Evolutionary conservation across 2,113 vertebrate genomes (phyloP).

Genomic region (Sardina pilchardus): DNA sequence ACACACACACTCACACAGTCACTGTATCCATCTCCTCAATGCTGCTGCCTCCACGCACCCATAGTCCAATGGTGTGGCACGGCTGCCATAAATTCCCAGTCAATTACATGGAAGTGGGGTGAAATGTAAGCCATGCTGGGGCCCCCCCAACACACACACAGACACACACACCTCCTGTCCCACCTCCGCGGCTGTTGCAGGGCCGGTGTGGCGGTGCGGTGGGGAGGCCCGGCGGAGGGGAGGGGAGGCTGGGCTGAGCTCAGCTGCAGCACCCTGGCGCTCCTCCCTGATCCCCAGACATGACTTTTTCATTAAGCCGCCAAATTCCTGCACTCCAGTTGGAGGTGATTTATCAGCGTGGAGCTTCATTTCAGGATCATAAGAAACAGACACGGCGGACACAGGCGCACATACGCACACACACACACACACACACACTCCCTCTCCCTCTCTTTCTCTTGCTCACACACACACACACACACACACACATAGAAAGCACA

Average conservation of each 20-base stretch:
- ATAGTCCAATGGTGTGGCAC: not conserved
- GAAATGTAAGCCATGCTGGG: slow-evolving; percentile 55
- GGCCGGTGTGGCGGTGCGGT: slow-evolving; percentile 30
- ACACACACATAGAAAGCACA: not conserved
- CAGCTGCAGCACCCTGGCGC: slow-evolving; percentile 52
- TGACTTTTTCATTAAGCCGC: slow-evolving; percentile 88
- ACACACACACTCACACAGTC: not conserved
- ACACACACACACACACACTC: not conserved
- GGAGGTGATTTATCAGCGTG: slow-evolving; percentile 81
- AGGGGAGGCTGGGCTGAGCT: slow-evolving; percentile 13
- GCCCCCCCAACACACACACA: slow-evolving; percentile 18
- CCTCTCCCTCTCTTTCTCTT: too few species aligned
- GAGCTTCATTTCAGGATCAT: slow-evolving; percentile 77
- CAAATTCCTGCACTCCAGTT: slow-evolving; percentile 78
- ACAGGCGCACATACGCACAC: slow-evolving; percentile 18
- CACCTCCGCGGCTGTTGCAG: slow-evolving; percentile 50
- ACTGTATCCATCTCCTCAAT: not conserved
- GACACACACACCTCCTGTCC: not conserved
- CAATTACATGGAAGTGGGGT: slow-evolving; percentile 56
- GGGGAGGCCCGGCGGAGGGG: slow-evolving; percentile 12
- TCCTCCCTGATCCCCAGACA: slow-evolving; percentile 65
- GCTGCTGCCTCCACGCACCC: not conserved
- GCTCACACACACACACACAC: not conserved
- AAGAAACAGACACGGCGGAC: slow-evolving; percentile 71
- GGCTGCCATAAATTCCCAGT: slow-evolving; percentile 60